Conservation (phyloP, 1,140 invertebrate genomes). For the Leptopilina boulardi region DNA sequence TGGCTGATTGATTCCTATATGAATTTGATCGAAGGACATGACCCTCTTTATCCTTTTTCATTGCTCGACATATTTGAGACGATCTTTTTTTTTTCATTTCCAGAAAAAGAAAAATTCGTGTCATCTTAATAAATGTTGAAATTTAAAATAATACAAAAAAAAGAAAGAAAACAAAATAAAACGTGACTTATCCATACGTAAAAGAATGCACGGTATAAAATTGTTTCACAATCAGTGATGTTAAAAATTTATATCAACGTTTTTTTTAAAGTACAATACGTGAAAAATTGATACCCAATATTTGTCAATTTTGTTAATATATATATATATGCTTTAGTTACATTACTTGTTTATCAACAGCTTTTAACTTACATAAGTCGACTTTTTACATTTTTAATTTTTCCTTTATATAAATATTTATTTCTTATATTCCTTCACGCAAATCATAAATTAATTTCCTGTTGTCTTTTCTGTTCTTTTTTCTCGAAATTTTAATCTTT, state of each 20-base stretch:
- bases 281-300: slow-evolving; percentile 15
- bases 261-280: slow-evolving; percentile 12
- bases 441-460: background rate
- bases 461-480: background rate
- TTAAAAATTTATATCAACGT: background rate
- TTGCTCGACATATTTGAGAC: background rate
- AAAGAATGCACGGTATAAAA: background rate
- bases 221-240: background rate
- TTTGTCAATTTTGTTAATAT: slow-evolving; percentile 12
- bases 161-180: too few species aligned
- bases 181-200: background rate
- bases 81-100: background rate
- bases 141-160: background rate
- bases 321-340: too few species aligned
- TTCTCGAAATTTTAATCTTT: background rate
- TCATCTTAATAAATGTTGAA: background rate
- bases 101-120: background rate
- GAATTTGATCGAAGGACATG: slow-evolving; percentile 16
- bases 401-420: background rate
- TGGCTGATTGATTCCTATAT: slow-evolving; percentile 1
- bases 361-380: slow-evolving; percentile 17
- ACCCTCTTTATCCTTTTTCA: slow-evolving; percentile 25
- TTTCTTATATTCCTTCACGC: background rate
- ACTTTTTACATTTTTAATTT: background rate
- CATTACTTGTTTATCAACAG: slow-evolving; percentile 5